A percentile compares a stretch with the other conserved stretches of the same genome.
Evolutionary conservation across 2,797 vertebrate genomes (phyloP).

Genomic region (Nyctalus aviator): DNA sequence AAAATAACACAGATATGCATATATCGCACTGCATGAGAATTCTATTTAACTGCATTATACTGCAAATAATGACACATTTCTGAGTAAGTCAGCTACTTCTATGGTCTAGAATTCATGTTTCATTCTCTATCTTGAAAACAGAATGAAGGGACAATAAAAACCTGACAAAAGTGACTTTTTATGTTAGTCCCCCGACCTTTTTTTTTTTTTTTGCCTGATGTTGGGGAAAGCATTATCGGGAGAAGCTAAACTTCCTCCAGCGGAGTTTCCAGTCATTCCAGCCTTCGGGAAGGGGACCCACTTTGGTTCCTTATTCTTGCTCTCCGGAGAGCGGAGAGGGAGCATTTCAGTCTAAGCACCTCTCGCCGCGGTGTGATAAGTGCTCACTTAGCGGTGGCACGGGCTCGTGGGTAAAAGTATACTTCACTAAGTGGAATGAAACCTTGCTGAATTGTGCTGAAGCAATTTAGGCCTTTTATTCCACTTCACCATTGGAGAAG

Average conservation of each 20-base stretch:
- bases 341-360: slow-evolving; percentile 36
- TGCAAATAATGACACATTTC: neutral
- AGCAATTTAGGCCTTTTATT: slow-evolving; percentile 74
- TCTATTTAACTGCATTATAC: neutral
- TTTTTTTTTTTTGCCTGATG: neutral
- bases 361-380: slow-evolving; percentile 19
- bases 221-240: neutral
- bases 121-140: neutral
- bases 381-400: slow-evolving; percentile 47
- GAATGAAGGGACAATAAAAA: slow-evolving; percentile 23
- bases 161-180: neutral
- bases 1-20: neutral
- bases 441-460: slow-evolving; percentile 43
- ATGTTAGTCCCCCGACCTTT: too few relatives aligned
- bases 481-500: slow-evolving; percentile 60
- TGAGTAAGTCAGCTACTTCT: neutral
- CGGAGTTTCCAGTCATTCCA: neutral
- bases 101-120: neutral
- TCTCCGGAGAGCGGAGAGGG: neutral
- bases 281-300: neutral
- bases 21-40: neutral
- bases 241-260: neutral
- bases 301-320: neutral
- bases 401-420: slow-evolving; percentile 30
- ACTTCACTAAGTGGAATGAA: slow-evolving; percentile 60